A percentile compares a stretch with the other conserved stretches of the same genome.
Conservation (phyloP, 1,140 invertebrate genomes). For the Neotoxoptera formosana region DNA sequence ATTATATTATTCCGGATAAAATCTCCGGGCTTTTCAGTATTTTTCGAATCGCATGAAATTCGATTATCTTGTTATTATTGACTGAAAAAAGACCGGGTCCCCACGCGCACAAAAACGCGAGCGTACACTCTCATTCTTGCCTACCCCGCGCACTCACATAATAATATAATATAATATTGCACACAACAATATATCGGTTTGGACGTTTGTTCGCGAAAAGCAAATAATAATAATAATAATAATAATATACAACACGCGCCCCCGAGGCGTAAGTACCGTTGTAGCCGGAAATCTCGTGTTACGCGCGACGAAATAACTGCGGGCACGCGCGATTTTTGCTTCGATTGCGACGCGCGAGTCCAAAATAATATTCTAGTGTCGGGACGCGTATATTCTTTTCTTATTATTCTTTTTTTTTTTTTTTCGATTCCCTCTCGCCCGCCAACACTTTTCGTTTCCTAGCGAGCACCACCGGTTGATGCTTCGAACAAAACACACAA, state of each 20-base stretch:
- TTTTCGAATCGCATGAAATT: neutral
- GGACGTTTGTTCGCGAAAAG: slow-evolving; percentile 31
- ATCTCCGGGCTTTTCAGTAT: neutral
- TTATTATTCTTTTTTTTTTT: neutral
- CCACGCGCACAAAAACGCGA: neutral
- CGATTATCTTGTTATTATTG: slow-evolving; percentile 8
- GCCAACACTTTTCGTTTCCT: neutral
- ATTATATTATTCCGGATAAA: neutral
- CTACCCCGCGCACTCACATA: neutral
- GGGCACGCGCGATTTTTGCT: neutral
- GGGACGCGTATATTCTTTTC: neutral
- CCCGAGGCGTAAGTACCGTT: neutral
- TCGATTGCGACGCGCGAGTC: neutral
- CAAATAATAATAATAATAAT: slow-evolving; percentile 20
- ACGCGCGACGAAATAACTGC: neutral
- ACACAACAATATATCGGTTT: slow-evolving; percentile 26
- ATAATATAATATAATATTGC: neutral
- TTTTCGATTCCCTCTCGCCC: neutral
- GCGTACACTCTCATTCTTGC: neutral
- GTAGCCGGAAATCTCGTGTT: slow-evolving; percentile 35
- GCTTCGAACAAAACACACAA: neutral
- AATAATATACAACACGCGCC: neutral
- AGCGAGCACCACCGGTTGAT: neutral
- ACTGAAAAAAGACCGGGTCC: neutral
- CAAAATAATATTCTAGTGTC: neutral